Percentiles rank a stretch among this genome's conserved stretches.
Conservation (phyloP, 2,888 invertebrate species). For the Mechanitis mazaeus region DNA sequence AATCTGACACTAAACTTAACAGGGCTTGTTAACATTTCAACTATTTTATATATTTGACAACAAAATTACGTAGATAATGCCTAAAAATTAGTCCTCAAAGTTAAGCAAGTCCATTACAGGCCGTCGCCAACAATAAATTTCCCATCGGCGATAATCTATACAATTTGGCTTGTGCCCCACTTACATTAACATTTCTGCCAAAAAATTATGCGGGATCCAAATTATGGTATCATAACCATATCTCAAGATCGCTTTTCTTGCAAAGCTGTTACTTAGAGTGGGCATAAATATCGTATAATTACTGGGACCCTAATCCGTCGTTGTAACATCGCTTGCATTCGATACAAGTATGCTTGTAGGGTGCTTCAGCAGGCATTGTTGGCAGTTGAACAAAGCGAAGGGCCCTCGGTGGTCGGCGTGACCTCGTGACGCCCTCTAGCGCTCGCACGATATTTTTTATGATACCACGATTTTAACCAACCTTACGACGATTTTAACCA, state of each 20-base stretch:
- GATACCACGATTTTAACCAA: constrained; percentile 70
- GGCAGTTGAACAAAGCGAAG: constrained; percentile 70
- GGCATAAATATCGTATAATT: constrained; percentile 64
- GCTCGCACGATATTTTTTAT: constrained; percentile 63
- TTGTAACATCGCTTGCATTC: constrained; percentile 71
- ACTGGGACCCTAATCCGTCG: constrained; percentile 46
- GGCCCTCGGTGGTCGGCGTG: constrained; percentile 60
- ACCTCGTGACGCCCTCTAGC: constrained; percentile 52
- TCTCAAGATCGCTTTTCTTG: constrained; percentile 43
- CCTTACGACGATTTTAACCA: constrained; percentile 45
- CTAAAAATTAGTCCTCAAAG: constrained; percentile 22
- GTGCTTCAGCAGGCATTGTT: constrained; percentile 63
- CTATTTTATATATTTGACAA: background rate
- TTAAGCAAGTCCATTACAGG: constrained; percentile 24
- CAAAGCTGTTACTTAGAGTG: constrained; percentile 31
- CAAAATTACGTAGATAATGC: constrained; percentile 7
- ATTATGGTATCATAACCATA: constrained; percentile 27
- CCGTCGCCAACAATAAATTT: constrained; percentile 32
- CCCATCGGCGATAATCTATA: constrained; percentile 37
- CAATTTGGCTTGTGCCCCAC: constrained; percentile 36
- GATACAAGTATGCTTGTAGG: constrained; percentile 65
- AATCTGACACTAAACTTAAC: background rate
- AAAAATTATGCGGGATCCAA: constrained; percentile 30
- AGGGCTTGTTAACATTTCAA: background rate
- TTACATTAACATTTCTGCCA: constrained; percentile 35